Evolutionary conservation across 2,888 invertebrate genomes (phyloP), one percentile per base, ranked within the genome.

Genomic region (Brachylomia viminalis): DNA sequence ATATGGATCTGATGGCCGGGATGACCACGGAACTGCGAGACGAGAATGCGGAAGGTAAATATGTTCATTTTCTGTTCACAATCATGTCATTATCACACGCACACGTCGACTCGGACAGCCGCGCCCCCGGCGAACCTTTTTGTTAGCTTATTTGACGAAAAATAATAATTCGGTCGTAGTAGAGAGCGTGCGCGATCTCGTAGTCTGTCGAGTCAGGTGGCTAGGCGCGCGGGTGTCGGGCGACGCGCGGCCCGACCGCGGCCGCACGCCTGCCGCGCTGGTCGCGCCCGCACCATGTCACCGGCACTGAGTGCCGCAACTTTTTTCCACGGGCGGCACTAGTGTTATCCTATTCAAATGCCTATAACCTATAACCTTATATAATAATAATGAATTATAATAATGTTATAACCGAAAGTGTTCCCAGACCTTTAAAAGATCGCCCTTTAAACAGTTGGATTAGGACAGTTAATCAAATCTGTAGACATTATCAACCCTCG

Each of bases 51-150:
- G 96, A 96, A 94, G 96, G 96, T 96, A 93, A 95, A 91, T 95
- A 92, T 92, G 58, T 73, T 82, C 45, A 80, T 84, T 80, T 86
- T 90, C 82, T 87, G 74, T 82, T 92, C 92, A 93, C 92, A 91
- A 88, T 94, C 94, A 95, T 93, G 91, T 93, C 94, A 95, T 95
- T 90, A 86, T 95, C 93, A 95, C 96, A 95, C 94, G 95, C 95
- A 95, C 96, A 94, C 92, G 95, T 95, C 95, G 95, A 95, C 93
- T 95, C 95, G 95, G 95, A 95, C 96, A 96, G 95, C 96, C 96
- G 96, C 96, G 96, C 96, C 96, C 96, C 96, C 96, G 96, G 96
- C 95, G 95, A 95, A 94, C 95, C 95, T 93, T 91, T 88, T 75
- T 86, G 69, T 91, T 77, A 88, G 86, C 80, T 80, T 72, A 77